Base-by-base conservation (phyloP, 2,888 invertebrate genomes). In the Coelinius sp. region DNA sequence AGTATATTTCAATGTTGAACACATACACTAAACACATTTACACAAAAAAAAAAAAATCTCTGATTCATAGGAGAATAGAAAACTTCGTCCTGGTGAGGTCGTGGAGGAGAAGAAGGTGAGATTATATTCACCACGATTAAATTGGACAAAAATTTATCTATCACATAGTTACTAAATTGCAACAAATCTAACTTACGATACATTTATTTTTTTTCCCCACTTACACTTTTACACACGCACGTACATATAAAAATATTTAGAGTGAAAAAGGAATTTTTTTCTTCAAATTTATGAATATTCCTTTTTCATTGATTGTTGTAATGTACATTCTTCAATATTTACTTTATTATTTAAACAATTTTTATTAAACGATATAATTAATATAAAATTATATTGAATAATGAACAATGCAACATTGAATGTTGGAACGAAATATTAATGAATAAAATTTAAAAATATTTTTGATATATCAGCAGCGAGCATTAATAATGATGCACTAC, bases 11-110 rank as follows among this genome's bases (percentile, higher is more conserved):
- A 3, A 22, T 46, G 12, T 14, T 24, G 2, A 17, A 62, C 22
- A 52, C 63, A 68, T 64, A 73, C 66, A 53, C 27, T 46, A 8
- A 27, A 68, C 65, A 74, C 73, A 41, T 74, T 84, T 82, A 86
- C 83, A 79, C 81, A n/a, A n/a, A 17, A 63, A 27, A n/a, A n/a
- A n/a, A 17, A 63, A 63, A 8, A 53, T 12, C 22, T 87, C 85
- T 87, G 86, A 79, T 88, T 84, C 90, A 88, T 92, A 93, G 95
- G 94, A 94, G 91, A 92, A 94, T 93, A 94, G 93, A 90, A 95
- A 95, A 93, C 94, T 96, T 90, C 95, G 96, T 86, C 96, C 96
- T 84, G 96, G 96, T 89, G 96, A 96, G 93, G 94, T 97, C 89
- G 89, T 95, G 91, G 95, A 95, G 90, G 96, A 96, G 89, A 95